phyloP scores from a whole-genome alignment of 2,888 invertebrate species.

The Cremastobaeus sp. region DNA sequence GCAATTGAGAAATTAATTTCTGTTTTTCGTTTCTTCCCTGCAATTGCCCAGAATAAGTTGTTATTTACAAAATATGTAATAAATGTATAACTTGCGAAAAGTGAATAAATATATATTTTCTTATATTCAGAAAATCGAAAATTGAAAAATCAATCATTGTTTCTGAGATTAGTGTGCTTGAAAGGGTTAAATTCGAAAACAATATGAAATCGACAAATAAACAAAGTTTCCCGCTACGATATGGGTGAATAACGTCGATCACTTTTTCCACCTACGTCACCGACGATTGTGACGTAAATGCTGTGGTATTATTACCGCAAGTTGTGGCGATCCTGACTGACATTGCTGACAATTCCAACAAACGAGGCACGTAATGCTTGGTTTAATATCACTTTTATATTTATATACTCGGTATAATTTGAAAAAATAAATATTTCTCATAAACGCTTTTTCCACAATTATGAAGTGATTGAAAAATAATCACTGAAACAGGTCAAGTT shows the following conservation, averaged over 20 bases:
- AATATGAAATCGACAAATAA: constrained; percentile 26
- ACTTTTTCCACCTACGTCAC: constrained; percentile 61
- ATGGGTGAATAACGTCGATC: constrained; percentile 54
- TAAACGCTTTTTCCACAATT: constrained; percentile 37
- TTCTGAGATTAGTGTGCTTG: no score
- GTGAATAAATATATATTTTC: no score
- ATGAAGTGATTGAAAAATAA: no score
- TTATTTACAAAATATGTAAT: no score
- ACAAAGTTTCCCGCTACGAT: constrained; percentile 33
- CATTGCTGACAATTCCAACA: constrained; percentile 35
- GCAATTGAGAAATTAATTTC: no score
- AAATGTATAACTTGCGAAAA: no score
- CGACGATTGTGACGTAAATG: constrained; percentile 57
- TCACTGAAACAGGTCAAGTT: no score
- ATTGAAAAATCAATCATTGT: constrained; percentile 15
- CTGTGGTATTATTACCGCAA: constrained; percentile 45
- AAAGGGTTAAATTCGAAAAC: constrained; percentile 36
- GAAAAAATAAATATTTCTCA: constrained; percentile 46
- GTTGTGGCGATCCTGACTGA: constrained; percentile 34
- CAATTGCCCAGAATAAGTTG: no score
- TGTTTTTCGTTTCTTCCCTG: no score
- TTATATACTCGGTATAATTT: no score
- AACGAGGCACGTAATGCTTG: constrained; percentile 14
- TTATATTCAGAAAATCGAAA: no score
- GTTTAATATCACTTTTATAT: constrained; percentile 44